Base-by-base conservation (phyloP, 2,888 invertebrate species). In the Lochmaea crataegi region DNA sequence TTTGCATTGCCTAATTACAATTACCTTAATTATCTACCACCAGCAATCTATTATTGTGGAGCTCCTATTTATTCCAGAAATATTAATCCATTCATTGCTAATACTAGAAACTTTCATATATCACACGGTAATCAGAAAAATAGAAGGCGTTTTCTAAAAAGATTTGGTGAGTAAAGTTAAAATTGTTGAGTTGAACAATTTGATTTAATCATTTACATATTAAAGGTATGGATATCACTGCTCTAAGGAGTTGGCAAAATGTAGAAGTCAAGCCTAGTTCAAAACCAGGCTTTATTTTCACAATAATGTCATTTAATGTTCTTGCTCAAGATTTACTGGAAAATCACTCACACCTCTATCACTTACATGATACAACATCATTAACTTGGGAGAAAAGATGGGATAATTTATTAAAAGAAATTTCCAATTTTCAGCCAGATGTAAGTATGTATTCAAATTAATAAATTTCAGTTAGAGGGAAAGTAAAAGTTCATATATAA, bases 301-400 rank as follows among this genome's bases (percentile, higher is more conserved):
- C 90, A 75, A 85, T 97, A 41, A 88, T 96, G 85, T 94, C 94
- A 0, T 98, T 96, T 86, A 98, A 98, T 86, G 93, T 98, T 41
- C 87, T 98, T 72, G 94, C 97, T 0, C 97, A 97, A 86, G 90
- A 92, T 80, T 88, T 97, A 57, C 83, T 97, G 68, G 90, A 93
- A 77, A 88, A 89, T 76, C 95, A 97, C 83, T 87, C 89, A 0
- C 89, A 94, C 82, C 87, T 98, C 14, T 98, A 98, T 83, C 87
- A 84, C 22, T 82, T 88, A 0, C 93, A 94, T 80, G 84, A 90
- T 45, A 85, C 87, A 7, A 77, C 84, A 0, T 88, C 90, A 72
- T 87, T 98, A 1, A 85, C 88, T 14, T 97, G 97, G 96, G 87
- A 90, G 14, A 86, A 89, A 58, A 89, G 98, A 64, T 90, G 89